Percentiles rank a stretch among this genome's conserved stretches.
Evolutionary conservation across 2,797 vertebrate genomes (phyloP).

Genomic region (Xenentodon cancila): DNA sequence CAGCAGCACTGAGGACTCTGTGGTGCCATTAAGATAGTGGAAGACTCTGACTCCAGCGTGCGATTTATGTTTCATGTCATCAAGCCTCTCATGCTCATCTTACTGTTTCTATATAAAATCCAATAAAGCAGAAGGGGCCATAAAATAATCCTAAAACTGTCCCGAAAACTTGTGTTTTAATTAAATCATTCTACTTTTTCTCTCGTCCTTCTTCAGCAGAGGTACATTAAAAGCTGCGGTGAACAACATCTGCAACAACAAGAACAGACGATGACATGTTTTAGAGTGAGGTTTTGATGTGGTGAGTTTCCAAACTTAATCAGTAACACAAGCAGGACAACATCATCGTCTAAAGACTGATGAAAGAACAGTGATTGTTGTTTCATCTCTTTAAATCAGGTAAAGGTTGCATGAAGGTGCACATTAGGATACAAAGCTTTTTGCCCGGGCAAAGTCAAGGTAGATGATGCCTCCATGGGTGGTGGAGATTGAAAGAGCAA

Average conservation of each 20-base stretch:
- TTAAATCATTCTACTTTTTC: constrained; percentile 1
- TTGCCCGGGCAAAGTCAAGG: too few species aligned
- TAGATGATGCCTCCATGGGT: too few species aligned
- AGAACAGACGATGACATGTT: too few species aligned
- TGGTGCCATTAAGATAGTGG: constrained; percentile 28
- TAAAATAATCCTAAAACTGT: constrained; percentile 40
- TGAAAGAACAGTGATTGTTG: too few species aligned
- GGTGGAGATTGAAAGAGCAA: too few species aligned
- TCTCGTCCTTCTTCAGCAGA: background rate
- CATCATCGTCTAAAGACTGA: too few species aligned
- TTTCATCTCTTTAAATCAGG: too few species aligned
- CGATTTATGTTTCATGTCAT: constrained; percentile 46
- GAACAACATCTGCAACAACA: background rate
- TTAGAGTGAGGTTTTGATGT: too few species aligned
- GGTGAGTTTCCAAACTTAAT: too few species aligned
- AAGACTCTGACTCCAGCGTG: constrained; percentile 25
- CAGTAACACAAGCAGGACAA: too few species aligned
- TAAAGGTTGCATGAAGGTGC: too few species aligned
- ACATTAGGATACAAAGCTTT: too few species aligned
- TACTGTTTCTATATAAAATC: constrained; percentile 30
- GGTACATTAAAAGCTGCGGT: background rate
- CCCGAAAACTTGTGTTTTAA: constrained; percentile 23
- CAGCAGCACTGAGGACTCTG: constrained; percentile 13
- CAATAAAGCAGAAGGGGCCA: constrained; percentile 17
- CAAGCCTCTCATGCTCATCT: constrained; percentile 33